Percentiles rank a stretch among this genome's conserved stretches.
These are phyloP conservation scores for Labeo rohita DNA, from an alignment of 2,113 vertebrate species.

Conservation along the genomic window DNA sequence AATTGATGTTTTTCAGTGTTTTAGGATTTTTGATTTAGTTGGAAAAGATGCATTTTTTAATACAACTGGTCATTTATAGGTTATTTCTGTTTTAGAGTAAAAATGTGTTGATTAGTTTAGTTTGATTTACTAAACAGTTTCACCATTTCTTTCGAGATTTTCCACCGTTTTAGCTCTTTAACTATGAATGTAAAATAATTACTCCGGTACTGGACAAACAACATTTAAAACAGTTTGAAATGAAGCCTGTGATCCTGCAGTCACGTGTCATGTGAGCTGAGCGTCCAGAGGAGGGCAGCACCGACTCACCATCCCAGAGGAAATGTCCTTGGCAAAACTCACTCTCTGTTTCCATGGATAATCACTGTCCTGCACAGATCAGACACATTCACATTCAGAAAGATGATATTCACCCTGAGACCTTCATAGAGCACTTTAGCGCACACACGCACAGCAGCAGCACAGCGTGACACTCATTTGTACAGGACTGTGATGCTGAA, in stretches of 20 bases:
- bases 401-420: not conserved
- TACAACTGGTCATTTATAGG: not conserved
- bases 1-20: not conserved
- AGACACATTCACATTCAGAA: not conserved
- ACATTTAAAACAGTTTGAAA: not conserved
- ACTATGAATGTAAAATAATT: not conserved
- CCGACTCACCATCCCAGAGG: conserved; percentile 89
- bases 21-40: no score
- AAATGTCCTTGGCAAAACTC: conserved; percentile 94
- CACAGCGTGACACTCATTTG: no score
- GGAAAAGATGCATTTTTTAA: no score
- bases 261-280: not conserved
- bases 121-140: not conserved
- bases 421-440: no score
- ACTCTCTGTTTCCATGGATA: conserved; percentile 95
- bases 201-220: not conserved
- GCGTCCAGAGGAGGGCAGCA: conserved; percentile 63
- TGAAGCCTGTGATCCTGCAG: no score
- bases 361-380: conserved; percentile 81
- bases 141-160: not conserved
- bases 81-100: not conserved
- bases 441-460: no score
- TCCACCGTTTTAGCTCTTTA: not conserved
- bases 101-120: not conserved
- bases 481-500: no score